A percentile compares a stretch with the other conserved stretches of the same genome.
Evolutionary conservation across 2,888 invertebrate species (phyloP).

Genomic region (Carpatolechia fugitivella): DNA sequence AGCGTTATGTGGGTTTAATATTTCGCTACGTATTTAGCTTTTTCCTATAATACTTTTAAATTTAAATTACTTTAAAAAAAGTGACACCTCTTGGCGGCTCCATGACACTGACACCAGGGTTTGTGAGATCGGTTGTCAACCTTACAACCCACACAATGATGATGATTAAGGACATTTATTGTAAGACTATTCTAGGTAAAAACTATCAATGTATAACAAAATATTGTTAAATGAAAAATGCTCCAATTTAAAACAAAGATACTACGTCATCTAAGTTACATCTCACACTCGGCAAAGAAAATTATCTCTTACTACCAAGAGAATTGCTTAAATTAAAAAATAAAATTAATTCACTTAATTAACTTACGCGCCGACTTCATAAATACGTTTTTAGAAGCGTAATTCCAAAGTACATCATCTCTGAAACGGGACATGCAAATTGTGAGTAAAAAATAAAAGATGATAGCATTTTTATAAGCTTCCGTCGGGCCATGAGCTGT

Average conservation of each 20-base stretch:
- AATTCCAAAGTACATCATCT: conserved; percentile 71
- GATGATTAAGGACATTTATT: no score
- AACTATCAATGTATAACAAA: no score
- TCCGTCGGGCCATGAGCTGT: conserved; percentile 48
- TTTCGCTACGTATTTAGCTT: no score
- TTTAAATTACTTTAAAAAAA: no score
- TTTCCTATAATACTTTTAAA: no score
- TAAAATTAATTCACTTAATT: conserved; percentile 36
- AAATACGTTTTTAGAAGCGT: conserved; percentile 64
- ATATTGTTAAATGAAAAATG: neutral
- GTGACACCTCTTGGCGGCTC: no score
- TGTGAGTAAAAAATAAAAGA: conserved; percentile 72
- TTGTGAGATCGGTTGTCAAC: no score
- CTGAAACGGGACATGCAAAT: conserved; percentile 75
- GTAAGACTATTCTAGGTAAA: no score
- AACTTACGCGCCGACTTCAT: conserved; percentile 57
- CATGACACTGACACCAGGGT: no score
- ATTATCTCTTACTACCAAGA: conserved; percentile 6
- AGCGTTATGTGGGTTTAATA: neutral
- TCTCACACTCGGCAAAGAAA: conserved; percentile 3
- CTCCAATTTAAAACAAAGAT: neutral
- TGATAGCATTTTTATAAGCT: conserved; percentile 70
- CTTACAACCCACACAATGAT: no score
- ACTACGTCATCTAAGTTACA: neutral
- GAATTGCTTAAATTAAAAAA: conserved; percentile 16